Percentiles rank a stretch among this genome's conserved stretches.
These are phyloP conservation scores for Phataginus tricuspis DNA, from an alignment of 2,797 vertebrate species.

Conservation along the genomic window DNA sequence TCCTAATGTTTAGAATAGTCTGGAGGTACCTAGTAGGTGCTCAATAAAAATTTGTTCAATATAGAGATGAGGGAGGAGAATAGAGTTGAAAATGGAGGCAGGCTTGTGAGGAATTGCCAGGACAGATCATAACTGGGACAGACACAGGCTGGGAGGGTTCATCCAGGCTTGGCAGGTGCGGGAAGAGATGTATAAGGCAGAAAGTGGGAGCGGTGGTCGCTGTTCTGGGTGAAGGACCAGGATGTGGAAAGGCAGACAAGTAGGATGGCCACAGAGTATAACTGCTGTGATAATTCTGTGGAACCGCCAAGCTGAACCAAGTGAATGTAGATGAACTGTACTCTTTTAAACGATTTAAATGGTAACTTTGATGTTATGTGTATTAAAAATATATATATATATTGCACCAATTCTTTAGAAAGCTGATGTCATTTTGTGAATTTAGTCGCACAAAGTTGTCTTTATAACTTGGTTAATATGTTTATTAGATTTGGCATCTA, in stretches of 20 bases:
- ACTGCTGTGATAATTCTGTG: not conserved
- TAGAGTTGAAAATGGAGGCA: not conserved
- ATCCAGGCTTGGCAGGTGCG: not conserved
- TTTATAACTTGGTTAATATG: not conserved
- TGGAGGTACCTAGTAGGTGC: not conserved
- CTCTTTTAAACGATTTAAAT: not conserved
- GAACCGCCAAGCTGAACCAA: not conserved
- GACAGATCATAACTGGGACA: not conserved
- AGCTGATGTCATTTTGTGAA: not conserved
- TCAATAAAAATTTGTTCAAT: not conserved
- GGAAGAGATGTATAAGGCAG: not conserved
- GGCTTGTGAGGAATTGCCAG: not conserved
- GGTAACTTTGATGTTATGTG: not conserved
- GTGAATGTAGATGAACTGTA: rapidly evolving
- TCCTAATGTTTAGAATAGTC: not conserved
- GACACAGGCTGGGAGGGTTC: not conserved
- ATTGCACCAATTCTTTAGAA: not conserved
- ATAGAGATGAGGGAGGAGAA: not conserved
- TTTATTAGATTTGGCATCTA: rapidly evolving
- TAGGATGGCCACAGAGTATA: rapidly evolving
- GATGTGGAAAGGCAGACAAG: not conserved
- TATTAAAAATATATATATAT: not conserved
- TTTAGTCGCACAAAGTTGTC: not conserved
- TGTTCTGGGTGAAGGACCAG: not conserved
- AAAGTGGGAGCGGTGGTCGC: no score